These are phyloP conservation scores for Theodoxus fluviatilis DNA, from an alignment of 2,888 invertebrate species.

Conservation along the genomic window DNA sequence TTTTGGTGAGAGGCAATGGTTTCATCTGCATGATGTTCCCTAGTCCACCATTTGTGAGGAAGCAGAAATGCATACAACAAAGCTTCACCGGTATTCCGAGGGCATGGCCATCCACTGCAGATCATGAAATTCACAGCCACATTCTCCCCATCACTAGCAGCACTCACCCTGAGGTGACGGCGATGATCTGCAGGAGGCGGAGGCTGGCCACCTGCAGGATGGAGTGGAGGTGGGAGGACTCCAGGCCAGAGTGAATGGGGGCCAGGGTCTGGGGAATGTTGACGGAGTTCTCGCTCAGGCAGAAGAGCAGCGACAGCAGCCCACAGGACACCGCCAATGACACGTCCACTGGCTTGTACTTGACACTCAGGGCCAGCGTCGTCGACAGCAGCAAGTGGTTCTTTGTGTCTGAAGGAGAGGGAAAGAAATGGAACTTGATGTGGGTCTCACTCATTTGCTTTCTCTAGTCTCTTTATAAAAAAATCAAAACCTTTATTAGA, in stretches of 20 bases:
- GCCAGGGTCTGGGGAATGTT: slow-evolving; percentile 45
- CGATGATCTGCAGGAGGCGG: slow-evolving; percentile 70
- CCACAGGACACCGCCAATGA: slow-evolving; percentile 71
- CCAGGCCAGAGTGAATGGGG: slow-evolving; percentile 41
- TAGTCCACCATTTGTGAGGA: no score
- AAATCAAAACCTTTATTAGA: no score
- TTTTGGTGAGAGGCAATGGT: no score
- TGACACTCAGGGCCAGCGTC: slow-evolving; percentile 70
- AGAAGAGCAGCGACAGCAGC: slow-evolving; percentile 68
- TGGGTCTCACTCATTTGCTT: background rate
- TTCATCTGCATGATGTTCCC: no score
- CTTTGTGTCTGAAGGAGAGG: slow-evolving; percentile 46
- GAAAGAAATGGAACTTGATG: background rate
- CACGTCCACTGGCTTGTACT: slow-evolving; percentile 70
- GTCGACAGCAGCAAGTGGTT: slow-evolving; percentile 68
- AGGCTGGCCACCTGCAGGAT: slow-evolving; percentile 67
- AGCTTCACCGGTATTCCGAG: no score
- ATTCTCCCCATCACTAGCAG: background rate
- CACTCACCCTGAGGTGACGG: slow-evolving; percentile 69
- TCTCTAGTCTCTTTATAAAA: no score
- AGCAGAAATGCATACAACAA: no score
- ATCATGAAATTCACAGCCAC: no score
- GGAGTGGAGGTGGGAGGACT: slow-evolving; percentile 45
- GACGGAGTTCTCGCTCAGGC: slow-evolving; percentile 57
- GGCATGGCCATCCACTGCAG: no score